Base-by-base conservation (phyloP, 1,140 invertebrate species). In the Scaptomyza pallida region DNA sequence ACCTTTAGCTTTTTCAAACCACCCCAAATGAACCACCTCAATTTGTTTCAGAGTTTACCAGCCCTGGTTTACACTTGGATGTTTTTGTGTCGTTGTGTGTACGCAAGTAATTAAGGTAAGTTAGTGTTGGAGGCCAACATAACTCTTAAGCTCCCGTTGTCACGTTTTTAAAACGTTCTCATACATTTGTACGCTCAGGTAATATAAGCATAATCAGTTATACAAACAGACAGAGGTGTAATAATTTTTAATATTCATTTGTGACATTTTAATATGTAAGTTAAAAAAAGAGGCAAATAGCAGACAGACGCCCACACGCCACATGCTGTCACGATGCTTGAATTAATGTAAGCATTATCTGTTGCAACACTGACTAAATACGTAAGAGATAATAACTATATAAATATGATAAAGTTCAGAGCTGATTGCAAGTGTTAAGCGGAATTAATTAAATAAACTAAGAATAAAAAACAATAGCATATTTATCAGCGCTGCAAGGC, bases 321-420 rank as follows among this genome's bases (percentile, higher is more conserved):
- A 5, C 12, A 48, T 33, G 47, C 9, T 37, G 41, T 37, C 19
- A n/a, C 10, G 45, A 1, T 12, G 41, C 17, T 35, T 50, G 41
- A 65, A 57, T 51, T 54, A 44, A 69, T 67, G 55, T 64, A 67
- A 60, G 55, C 55, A 80, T 54, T 64, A 48, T 71, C 56, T 9
- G 3, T 21, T 4, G 52, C 50, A 30, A 16, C 30, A n/a, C 54
- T 41, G 2, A 8, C 4, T 21, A 21, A 21, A 4, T 21, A 4
- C 19, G 19, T 21, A 21, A 4, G 4, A 4, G 19, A 2, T 21
- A 21, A 21, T 21, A 21, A 2, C 2, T 21, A 21, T 30, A 30
- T 30, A 30, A 30, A 6, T 9, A 2, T 8, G 26, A 30, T 8
- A 30, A 30, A 30, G 6, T 30, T 30, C 15, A 45, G n/a, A 21